A percentile compares a stretch with the other conserved stretches of the same genome.
phyloP scores from a whole-genome alignment of 2,888 invertebrate genomes.

The Cremastinae sp. region DNA sequence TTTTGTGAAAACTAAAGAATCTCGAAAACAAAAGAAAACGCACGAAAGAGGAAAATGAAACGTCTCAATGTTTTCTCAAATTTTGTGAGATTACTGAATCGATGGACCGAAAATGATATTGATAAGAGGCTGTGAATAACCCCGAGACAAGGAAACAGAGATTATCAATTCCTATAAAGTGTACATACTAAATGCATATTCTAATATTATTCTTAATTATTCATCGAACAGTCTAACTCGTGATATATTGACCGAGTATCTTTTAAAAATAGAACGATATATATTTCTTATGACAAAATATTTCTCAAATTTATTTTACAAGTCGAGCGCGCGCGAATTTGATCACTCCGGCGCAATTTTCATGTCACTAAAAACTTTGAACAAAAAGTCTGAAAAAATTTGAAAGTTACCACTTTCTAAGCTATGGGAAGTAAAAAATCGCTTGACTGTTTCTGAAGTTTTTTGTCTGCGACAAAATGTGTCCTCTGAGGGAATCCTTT shows the following conservation, averaged over 20 bases:
- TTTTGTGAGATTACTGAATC: slow-evolving; percentile 43
- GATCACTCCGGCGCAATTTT: too few relatives aligned
- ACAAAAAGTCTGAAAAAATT: too few relatives aligned
- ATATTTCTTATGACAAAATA: slow-evolving; percentile 13
- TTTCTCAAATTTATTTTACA: slow-evolving; percentile 24
- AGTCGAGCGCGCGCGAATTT: too few relatives aligned
- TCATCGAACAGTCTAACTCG: too few relatives aligned
- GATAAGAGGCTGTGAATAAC: slow-evolving; percentile 70
- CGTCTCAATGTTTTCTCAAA: slow-evolving; percentile 33
- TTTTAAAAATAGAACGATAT: slow-evolving; percentile 27
- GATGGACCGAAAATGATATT: slow-evolving; percentile 59
- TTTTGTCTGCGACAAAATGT: too few relatives aligned
- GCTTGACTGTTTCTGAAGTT: too few relatives aligned
- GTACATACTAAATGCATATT: slow-evolving; percentile 57
- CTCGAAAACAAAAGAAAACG: slow-evolving; percentile 45
- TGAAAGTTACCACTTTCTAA: too few relatives aligned
- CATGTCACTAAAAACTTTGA: too few relatives aligned
- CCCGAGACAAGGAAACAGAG: slow-evolving; percentile 60
- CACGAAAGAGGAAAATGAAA: slow-evolving; percentile 12
- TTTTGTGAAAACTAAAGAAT: slow-evolving; percentile 50
- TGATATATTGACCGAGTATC: slow-evolving; percentile 35
- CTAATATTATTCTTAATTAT: not conserved
- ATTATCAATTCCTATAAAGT: slow-evolving; percentile 60
- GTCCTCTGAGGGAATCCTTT: too few relatives aligned
- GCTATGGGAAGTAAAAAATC: too few relatives aligned